These are phyloP conservation scores for Ectropis grisescens DNA, from an alignment of 1,140 invertebrate genomes.

Conservation along the genomic window DNA sequence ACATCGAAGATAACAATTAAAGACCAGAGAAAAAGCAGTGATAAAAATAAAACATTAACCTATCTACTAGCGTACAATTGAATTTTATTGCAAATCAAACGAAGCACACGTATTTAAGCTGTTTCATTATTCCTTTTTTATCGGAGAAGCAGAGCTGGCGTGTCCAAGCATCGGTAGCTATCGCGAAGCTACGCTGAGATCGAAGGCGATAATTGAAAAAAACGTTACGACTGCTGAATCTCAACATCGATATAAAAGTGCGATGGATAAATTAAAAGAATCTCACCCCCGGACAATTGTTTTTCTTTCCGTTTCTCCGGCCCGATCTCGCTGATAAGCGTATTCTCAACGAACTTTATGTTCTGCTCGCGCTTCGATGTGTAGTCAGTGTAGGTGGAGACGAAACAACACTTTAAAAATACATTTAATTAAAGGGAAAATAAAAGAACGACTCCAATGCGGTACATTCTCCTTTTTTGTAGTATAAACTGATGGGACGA, in stretches of 20 bases:
- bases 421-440: constrained; percentile 31
- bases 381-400: constrained; percentile 37
- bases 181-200: constrained; percentile 43
- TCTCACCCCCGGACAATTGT: constrained; percentile 34
- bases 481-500: too few relatives aligned
- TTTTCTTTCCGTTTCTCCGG: constrained; percentile 34
- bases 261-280: constrained; percentile 61
- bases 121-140: too few relatives aligned
- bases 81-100: too few relatives aligned
- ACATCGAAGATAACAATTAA: too few relatives aligned
- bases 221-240: constrained; percentile 48
- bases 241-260: constrained; percentile 59
- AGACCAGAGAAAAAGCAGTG: too few relatives aligned
- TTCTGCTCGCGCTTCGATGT: constrained; percentile 27
- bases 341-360: constrained; percentile 47
- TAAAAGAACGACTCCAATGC: too few relatives aligned
- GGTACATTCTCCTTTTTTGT: too few relatives aligned
- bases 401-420: constrained; percentile 15
- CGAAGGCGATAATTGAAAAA: constrained; percentile 52
- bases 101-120: too few relatives aligned
- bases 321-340: constrained; percentile 27
- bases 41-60: too few relatives aligned
- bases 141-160: too few relatives aligned
- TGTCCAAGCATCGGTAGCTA: constrained; percentile 41
- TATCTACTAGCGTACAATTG: too few relatives aligned